Base-by-base conservation (phyloP, 2,888 invertebrate species). In the Polymixis lichenea region DNA sequence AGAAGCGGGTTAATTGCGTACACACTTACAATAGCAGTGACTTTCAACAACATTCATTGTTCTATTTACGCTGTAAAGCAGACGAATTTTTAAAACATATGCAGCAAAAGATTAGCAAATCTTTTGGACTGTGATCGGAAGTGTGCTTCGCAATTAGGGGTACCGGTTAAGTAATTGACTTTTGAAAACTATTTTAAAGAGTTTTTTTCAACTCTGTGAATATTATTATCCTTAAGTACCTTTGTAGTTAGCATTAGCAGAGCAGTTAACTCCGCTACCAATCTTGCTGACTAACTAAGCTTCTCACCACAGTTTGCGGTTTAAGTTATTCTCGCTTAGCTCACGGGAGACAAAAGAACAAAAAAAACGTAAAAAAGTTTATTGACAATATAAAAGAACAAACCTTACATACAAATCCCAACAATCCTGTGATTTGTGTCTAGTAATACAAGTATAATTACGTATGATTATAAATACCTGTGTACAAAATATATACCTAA, bases 261-360 rank as follows among this genome's bases (percentile, higher is more conserved):
- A 74, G 49, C 25, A 56, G 49, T 75, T 75, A 55, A 49, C 55
- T 22, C 25, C 56, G 22, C 74, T 56, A 74, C 38, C 38, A 75
- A 58, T 58, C 28, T 75, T 75, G 49, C 75, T 58, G 65, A 75
- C 56, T 73, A 73, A 73, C 61, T 71, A 55, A 64, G 56, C 66
- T 75, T 49, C 64, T 15, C 28, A 56, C 49, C 17, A 75, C 75
- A 46, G 65, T 74, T 56, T 65, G 65, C 32, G 56, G 65, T 75
- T 15, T 19, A 65, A 56, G 49, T 65, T 65, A 65, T 74, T 74
- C 46, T 64, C 56, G 25, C 17, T 15, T 11, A 65, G 38, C 53
- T 65, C n/a, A 28, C 19, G 19, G 58, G 25, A 38, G 43, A 53
- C 13, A 22, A 8, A 28, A 32, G 8, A 53, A 67, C 19, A 46